phyloP scores from a whole-genome alignment of 2,113 vertebrate species.

The Periophthalmus modestus region DNA sequence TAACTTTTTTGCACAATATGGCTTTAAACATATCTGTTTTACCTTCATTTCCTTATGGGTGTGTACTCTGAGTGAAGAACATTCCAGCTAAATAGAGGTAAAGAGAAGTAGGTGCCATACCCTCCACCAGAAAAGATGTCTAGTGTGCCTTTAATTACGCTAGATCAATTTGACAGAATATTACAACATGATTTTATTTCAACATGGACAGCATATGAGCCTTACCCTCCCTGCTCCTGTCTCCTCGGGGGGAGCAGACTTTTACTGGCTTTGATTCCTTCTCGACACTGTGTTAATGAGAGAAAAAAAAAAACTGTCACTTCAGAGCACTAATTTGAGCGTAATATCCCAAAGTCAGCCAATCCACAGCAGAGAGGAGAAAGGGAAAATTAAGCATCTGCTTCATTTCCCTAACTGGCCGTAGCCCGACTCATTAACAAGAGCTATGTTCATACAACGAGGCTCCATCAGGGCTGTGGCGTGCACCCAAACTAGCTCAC shows the following conservation, averaged over 20 bases:
- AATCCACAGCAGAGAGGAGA: conserved; percentile 61
- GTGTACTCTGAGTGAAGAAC: no score
- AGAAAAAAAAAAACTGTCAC: conserved; percentile 50
- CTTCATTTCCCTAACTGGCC: conserved; percentile 69
- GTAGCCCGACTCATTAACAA: conserved; percentile 65
- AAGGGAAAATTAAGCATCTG: conserved; percentile 73
- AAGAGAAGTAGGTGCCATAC: no score
- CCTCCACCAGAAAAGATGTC: no score
- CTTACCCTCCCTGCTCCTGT: neutral
- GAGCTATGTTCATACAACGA: conserved; percentile 57
- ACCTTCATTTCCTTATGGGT: no score
- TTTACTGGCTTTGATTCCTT: conserved; percentile 39
- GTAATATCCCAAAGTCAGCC: conserved; percentile 69
- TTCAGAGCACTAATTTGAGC: conserved; percentile 55
- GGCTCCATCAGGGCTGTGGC: conserved; percentile 25
- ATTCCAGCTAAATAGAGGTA: no score
- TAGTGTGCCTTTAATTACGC: neutral
- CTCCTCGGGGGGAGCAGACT: conserved; percentile 5
- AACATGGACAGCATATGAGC: neutral
- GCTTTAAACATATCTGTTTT: no score
- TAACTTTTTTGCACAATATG: no score
- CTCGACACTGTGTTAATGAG: conserved; percentile 54
- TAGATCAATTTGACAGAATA: neutral
- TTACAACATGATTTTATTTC: neutral
- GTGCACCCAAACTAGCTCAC: conserved; percentile 38